Conservation (phyloP, 2,113 vertebrate genomes). For the Melospiza melodia region DNA sequence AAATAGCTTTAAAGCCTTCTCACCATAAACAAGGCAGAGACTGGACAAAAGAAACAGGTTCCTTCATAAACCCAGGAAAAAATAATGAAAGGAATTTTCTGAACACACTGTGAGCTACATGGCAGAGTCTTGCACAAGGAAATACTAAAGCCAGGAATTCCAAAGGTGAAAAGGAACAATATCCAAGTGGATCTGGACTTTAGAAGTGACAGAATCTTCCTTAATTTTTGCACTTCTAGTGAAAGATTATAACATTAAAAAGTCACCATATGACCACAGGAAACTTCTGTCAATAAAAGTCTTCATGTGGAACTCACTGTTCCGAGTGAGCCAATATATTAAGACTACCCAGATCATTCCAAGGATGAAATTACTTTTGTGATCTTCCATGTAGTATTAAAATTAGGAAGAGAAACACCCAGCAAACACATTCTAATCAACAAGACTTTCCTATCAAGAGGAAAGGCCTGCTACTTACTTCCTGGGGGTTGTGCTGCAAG, state of each 20-base stretch:
- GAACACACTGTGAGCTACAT: not conserved
- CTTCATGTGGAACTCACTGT: not conserved
- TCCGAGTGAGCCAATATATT: fast-evolving
- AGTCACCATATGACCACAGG: not conserved
- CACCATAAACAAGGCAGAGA: not conserved
- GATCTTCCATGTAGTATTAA: not conserved
- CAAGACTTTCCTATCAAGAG: not conserved
- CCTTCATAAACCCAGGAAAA: not conserved
- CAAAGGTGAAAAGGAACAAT: not conserved
- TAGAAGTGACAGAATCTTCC: not conserved
- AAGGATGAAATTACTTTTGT: not conserved
- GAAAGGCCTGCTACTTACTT: not conserved
- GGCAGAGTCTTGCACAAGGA: not conserved
- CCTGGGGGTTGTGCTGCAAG: not conserved
- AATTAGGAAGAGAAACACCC: not conserved
- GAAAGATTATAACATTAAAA: not conserved
- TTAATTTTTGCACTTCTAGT: not conserved
- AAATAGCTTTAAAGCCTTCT: not conserved
- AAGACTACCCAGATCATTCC: not conserved
- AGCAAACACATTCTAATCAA: not conserved
- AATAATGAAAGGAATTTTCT: not conserved
- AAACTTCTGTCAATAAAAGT: not conserved
- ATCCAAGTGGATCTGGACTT: not conserved
- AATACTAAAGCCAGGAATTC: not conserved
- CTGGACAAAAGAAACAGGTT: not conserved